These are phyloP conservation scores for Menidia beryllina DNA, from an alignment of 2,113 vertebrate genomes.

Conservation along the genomic window DNA sequence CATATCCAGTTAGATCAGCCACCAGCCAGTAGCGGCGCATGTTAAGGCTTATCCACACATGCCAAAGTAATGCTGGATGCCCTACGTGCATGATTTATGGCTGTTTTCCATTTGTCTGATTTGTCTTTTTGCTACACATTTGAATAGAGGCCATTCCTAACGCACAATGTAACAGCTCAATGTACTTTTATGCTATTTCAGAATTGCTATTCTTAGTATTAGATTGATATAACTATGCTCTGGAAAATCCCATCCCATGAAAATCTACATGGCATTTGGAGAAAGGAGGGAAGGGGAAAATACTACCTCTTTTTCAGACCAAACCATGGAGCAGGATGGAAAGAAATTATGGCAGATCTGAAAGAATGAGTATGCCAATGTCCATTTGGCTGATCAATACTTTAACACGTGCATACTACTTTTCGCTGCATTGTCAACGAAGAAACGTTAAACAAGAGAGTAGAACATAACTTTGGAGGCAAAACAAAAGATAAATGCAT, in stretches of 20 bases:
- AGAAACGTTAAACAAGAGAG: constrained; percentile 3
- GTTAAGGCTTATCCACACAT: constrained; percentile 53
- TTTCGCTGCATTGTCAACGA: too few species aligned
- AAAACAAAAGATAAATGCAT: neutral
- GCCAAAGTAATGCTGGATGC: constrained; percentile 24
- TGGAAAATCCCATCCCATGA: constrained; percentile 52
- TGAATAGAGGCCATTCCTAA: neutral
- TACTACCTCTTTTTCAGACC: constrained; percentile 38
- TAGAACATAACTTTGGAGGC: constrained; percentile 8
- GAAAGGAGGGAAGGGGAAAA: constrained; percentile 23
- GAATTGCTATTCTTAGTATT: neutral
- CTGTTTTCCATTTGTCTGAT: constrained; percentile 19
- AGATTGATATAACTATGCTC: constrained; percentile 25
- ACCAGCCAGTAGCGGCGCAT: constrained; percentile 40
- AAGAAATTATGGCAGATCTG: constrained; percentile 23
- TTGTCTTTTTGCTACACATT: constrained; percentile 2
- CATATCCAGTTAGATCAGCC: constrained; percentile 67
- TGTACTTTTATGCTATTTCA: constrained; percentile 5
- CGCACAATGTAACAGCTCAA: neutral
- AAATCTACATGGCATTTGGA: constrained; percentile 48
- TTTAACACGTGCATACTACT: neutral
- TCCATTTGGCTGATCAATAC: constrained; percentile 41
- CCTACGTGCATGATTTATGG: constrained; percentile 4
- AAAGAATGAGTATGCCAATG: constrained; percentile 18
- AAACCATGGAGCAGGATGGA: constrained; percentile 37